Percentiles rank a stretch among this genome's conserved stretches.
phyloP scores from a whole-genome alignment of 2,888 invertebrate species.

The Empis stercorea region DNA sequence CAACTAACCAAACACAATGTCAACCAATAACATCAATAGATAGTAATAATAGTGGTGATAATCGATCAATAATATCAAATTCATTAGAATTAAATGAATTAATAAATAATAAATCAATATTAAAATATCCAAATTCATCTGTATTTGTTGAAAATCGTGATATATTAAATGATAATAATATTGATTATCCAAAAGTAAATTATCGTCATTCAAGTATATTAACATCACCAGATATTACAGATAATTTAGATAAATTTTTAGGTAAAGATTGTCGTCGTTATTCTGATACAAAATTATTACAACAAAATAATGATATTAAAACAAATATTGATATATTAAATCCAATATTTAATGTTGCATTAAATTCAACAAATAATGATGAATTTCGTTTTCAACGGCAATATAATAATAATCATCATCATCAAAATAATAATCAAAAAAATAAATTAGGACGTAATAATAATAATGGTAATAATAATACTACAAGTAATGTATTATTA shows the following conservation, averaged over 20 bases:
- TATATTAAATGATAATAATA: slow-evolving; percentile 36
- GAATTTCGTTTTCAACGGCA: not conserved
- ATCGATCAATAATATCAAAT: too few species aligned
- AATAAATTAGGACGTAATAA: not conserved
- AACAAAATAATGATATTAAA: slow-evolving; percentile 20
- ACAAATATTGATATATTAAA: slow-evolving; percentile 18
- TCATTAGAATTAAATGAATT: slow-evolving; percentile 7
- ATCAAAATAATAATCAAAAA: not conserved
- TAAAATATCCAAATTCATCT: slow-evolving; percentile 33
- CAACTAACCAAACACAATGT: too few species aligned
- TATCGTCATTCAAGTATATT: slow-evolving; percentile 31
- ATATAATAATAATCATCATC: not conserved
- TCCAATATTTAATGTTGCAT: slow-evolving; percentile 18
- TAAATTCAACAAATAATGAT: not conserved
- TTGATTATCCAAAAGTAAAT: slow-evolving; percentile 30
- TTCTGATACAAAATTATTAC: slow-evolving; percentile 35
- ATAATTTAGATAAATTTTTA: slow-evolving; percentile 23
- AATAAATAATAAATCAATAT: slow-evolving; percentile 6
- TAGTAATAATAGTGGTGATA: too few species aligned
- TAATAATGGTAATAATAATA: slow-evolving; percentile 1
- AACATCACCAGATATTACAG: slow-evolving; percentile 20
- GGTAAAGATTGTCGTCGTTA: slow-evolving; percentile 32
- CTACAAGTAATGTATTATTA: slow-evolving; percentile 1
- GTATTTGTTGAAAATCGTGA: slow-evolving; percentile 37
- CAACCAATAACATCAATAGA: too few species aligned